These are phyloP conservation scores for Diplodus sargus DNA, from an alignment of 2,797 vertebrate species.

Conservation along the genomic window DNA sequence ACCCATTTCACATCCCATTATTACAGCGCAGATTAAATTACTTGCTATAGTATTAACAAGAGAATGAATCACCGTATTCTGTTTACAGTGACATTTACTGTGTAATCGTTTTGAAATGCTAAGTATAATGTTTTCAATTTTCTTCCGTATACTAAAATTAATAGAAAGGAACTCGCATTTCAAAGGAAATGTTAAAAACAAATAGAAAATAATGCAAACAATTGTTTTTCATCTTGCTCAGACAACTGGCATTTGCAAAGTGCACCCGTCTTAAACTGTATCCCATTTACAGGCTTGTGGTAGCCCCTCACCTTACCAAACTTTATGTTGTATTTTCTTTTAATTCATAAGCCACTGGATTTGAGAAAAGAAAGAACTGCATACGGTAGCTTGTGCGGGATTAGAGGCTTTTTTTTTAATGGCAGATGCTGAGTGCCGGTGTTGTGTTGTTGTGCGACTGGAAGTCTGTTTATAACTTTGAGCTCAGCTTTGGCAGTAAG, in stretches of 20 bases:
- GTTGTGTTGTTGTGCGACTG: constrained; percentile 19
- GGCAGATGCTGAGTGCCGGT: background rate
- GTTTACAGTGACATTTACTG: constrained; percentile 49
- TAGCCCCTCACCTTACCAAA: background rate
- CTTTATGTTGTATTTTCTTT: background rate
- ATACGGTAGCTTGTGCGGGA: background rate
- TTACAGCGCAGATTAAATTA: constrained; percentile 5
- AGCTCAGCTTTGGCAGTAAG: constrained; percentile 39
- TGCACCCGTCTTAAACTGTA: background rate
- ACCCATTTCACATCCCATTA: constrained; percentile 33
- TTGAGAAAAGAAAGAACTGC: constrained; percentile 18
- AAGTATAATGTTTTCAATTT: constrained; percentile 22
- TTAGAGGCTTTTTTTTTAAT: constrained; percentile 9
- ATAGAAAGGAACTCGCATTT: constrained; percentile 1
- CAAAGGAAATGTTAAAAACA: background rate
- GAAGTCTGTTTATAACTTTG: constrained; percentile 20
- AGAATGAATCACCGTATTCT: constrained; percentile 27
- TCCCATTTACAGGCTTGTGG: background rate
- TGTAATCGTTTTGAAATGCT: constrained; percentile 24
- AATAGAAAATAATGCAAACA: background rate
- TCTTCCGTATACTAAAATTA: background rate
- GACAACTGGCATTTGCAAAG: background rate
- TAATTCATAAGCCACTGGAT: background rate
- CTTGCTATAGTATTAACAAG: background rate
- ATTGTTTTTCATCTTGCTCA: background rate